Conservation (phyloP, 2,113 vertebrate species). For the Grammomys surdaster region DNA sequence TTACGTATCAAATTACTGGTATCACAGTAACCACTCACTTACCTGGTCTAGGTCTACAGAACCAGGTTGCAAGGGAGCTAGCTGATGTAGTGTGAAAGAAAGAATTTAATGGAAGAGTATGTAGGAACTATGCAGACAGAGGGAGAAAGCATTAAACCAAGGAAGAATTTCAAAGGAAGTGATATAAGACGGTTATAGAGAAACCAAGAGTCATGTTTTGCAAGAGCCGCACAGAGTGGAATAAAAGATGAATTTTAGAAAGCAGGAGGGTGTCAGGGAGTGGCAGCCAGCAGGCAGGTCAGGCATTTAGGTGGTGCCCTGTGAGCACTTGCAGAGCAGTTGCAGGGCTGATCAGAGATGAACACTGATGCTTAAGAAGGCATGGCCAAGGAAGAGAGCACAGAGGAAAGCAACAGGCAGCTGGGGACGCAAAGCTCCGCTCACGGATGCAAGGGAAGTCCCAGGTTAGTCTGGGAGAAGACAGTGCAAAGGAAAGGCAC, state of each 20-base stretch:
- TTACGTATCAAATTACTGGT: conserved; percentile 11
- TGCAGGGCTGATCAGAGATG: neutral
- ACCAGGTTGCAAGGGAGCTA: neutral
- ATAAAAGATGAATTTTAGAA: neutral
- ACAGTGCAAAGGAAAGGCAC: neutral
- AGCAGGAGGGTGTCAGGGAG: neutral
- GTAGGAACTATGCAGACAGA: neutral
- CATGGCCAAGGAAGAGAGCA: neutral
- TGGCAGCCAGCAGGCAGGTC: neutral
- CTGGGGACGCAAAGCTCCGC: neutral
- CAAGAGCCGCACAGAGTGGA: neutral
- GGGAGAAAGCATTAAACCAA: neutral
- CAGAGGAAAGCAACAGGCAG: neutral
- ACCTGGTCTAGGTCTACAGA: neutral
- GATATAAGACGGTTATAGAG: neutral
- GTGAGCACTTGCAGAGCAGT: neutral
- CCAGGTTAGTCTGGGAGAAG: neutral
- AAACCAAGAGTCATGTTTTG: neutral
- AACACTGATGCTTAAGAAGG: neutral
- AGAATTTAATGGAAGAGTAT: neutral
- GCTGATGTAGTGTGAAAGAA: conserved; percentile 12
- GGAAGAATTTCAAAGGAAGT: neutral
- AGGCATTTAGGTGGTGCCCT: neutral
- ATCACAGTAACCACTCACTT: neutral
- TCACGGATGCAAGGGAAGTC: neutral